These are phyloP conservation scores for Tadarida brasiliensis DNA, from an alignment of 2,797 vertebrate genomes.

Conservation along the genomic window DNA sequence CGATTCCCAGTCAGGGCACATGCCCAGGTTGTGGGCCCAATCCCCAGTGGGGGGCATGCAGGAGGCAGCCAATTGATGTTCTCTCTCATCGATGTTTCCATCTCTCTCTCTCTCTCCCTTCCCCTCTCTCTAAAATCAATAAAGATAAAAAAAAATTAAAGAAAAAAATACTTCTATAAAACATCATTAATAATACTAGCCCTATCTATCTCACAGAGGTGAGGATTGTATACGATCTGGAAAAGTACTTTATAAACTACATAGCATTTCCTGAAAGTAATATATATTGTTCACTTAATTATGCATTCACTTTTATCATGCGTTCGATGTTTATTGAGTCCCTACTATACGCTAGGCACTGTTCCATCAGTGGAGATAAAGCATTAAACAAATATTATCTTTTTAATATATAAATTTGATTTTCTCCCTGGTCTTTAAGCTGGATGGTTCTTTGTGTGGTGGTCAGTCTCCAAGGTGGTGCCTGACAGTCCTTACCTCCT, in stretches of 20 bases:
- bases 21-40: no score
- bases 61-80: no score
- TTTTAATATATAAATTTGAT: neutral
- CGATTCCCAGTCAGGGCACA: no score
- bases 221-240: neutral
- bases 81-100: no score
- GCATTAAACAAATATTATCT: neutral
- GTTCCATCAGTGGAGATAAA: neutral
- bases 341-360: neutral
- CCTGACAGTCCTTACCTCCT: neutral
- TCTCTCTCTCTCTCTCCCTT: no score
- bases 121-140: no score
- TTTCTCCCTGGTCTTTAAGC: neutral
- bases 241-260: conserved; percentile 9
- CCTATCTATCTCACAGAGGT: neutral
- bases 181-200: neutral
- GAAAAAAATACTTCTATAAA: neutral
- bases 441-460: neutral
- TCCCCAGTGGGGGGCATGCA: no score
- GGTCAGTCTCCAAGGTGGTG: neutral
- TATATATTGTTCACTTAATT: neutral
- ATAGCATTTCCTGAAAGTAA: neutral
- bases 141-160: no score
- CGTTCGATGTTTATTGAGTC: neutral
- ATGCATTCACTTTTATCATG: neutral